Conservation (phyloP, 2,113 vertebrate species). For the Chunga burmeisteri region DNA sequence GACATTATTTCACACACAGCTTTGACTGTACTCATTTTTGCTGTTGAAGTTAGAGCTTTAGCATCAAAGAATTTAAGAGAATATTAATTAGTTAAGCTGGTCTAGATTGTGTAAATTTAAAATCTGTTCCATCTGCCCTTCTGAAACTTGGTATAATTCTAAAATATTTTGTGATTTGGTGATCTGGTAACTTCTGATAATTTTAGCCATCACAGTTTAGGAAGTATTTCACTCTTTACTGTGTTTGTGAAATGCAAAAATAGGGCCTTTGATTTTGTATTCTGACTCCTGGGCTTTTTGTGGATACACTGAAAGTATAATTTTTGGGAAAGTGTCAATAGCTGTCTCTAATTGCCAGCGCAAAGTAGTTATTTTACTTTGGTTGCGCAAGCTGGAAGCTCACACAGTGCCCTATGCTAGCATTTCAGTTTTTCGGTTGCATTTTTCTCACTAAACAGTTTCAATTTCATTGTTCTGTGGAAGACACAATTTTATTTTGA, state of each 20-base stretch:
- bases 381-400: background rate
- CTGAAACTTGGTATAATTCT: background rate
- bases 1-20: background rate
- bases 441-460: background rate
- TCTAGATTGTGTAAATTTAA: background rate
- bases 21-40: background rate
- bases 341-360: background rate
- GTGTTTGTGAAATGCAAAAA: background rate
- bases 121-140: background rate
- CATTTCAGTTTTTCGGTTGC: background rate
- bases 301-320: background rate
- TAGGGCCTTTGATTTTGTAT: background rate
- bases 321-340: background rate
- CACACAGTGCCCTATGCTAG: background rate
- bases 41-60: background rate
- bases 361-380: background rate
- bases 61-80: background rate
- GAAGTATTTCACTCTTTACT: background rate
- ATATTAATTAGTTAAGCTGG: background rate
- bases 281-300: background rate
- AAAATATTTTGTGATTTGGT: background rate
- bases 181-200: background rate
- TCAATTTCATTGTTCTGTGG: background rate
- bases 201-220: background rate
- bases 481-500: background rate